Base-by-base conservation (phyloP, 2,797 vertebrate species). In the Triplophysa yarkandensis region DNA sequence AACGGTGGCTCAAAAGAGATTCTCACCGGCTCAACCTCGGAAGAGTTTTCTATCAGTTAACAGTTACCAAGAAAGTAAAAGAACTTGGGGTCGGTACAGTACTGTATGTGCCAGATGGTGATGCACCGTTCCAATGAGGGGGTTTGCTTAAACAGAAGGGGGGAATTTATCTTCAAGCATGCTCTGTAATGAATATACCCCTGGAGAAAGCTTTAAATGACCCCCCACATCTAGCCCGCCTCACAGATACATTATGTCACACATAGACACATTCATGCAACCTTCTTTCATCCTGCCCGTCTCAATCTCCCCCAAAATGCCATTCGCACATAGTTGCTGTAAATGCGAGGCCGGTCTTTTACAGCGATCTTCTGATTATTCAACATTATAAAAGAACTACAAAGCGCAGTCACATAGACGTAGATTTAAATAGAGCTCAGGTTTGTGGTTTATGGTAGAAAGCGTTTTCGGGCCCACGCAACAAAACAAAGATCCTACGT, bases 221-320 rank as follows among this genome's bases (percentile, higher is more conserved):
- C 61, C 48, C 48, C 27, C 50, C 5, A 28, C 2, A 21, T 23
- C 21, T 25, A 50, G 46, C 46, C 52, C 52, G 17, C 27, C 27
- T n/a, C 44, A 46, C 43, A 58, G 16, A n/a, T 25, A 68, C 46
- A 72, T 17, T 23, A 46, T 70, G 61, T 72, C 60, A 65, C 71
- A 73, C 48, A 46, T 14, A 32, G 34, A 43, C 17, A 36, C 41
- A 55, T 73, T 73, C 48, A 41, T 39, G 11, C 14, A 73, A 34
- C 48, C 13, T 16, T 27, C 36, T 44, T 63, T 63, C 7, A 72
- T 71, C 68, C 32, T 44, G 4, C 41, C 8, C 0, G 0, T 4
- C 7, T 73, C n/a, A 44, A 36, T 32, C 7, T 43, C 4, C 0
- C n/a, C 19, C 11, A 58, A 58, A 17, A 30, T 58, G 28, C 16